Evolutionary conservation across 2,888 invertebrate genomes (phyloP), one percentile per base, ranked within the genome.

Genomic region (Orthosia incerta): DNA sequence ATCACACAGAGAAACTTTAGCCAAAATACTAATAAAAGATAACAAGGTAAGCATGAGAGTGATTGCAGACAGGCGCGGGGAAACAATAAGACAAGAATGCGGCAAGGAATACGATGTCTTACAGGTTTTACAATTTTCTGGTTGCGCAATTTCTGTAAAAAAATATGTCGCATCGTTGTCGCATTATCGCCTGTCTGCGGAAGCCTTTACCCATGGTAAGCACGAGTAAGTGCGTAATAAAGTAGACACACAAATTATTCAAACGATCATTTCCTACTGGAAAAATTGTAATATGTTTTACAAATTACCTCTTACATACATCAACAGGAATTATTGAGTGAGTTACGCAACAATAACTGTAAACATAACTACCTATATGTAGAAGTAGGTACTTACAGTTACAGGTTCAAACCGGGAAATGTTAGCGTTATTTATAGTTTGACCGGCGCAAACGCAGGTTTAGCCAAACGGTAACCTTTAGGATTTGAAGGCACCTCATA

Each of bases 401-500:
- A 72, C 78, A 75, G 72, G 55, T 76, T 56, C n/a, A 12, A 31
- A 89, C 88, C 89, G 90, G 93, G 93, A 93, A 93, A 92, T 48
- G 53, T 80, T 72, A 66, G 72, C 64, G 82, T 92, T 91, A 93
- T 92, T 92, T 91, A 92, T 91, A 88, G 90, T 84, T 87, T 89
- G 90, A 89, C 90, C 90, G 87, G 87, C 81, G 87, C 86, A 72
- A 31, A 87, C 88, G 87, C 90, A 86, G 82, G 74, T 83, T 74
- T 57, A 77, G 84, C 79, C 88, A 82, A 88, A 90, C 87, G 82
- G 86, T 91, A 91, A 91, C 91, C 90, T 92, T 91, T 91, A 76
- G 73, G 71, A 70, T 73, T 82, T 69, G 67, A 74, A 76, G 80
- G 75, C 71, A 55, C 66, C 76, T 79, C 74, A 50, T 79, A 80